These are phyloP conservation scores for Lasioglossum vierecki DNA, from an alignment of 2,888 invertebrate genomes.

Conservation along the genomic window DNA sequence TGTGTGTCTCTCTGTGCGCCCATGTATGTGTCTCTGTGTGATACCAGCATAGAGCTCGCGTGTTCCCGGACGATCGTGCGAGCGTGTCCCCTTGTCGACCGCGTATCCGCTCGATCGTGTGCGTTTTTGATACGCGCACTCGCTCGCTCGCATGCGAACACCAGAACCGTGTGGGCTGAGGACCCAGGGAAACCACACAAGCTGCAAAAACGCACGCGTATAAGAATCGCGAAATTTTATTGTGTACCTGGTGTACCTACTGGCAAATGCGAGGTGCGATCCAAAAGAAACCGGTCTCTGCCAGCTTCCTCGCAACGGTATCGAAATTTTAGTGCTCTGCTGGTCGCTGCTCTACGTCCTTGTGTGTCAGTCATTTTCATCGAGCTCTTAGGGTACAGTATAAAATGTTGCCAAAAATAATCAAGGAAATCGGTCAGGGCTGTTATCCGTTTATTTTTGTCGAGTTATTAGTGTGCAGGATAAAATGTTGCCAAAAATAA, in stretches of 20 bases:
- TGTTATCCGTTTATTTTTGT: too few species aligned
- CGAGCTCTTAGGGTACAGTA: not conserved
- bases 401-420: too few species aligned
- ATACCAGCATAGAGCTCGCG: slow-evolving; percentile 4
- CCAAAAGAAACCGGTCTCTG: not conserved
- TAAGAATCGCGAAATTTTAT: not conserved
- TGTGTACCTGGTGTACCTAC: not conserved
- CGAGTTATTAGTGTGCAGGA: too few species aligned
- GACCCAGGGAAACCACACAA: not conserved
- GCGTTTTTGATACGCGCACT: slow-evolving; percentile 18
- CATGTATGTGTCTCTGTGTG: not conserved
- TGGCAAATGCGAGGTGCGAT: not conserved
- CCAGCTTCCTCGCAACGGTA: not conserved
- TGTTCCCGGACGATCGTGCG: slow-evolving; percentile 22
- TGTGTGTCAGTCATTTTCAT: not conserved
- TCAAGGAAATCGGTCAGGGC: too few species aligned
- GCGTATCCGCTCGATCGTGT: slow-evolving; percentile 19
- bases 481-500: too few species aligned
- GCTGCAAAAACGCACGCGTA: not conserved
- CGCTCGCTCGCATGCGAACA: not conserved
- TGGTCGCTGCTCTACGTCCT: not conserved
- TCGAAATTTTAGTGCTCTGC: not conserved
- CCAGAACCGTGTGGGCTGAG: slow-evolving; percentile 37
- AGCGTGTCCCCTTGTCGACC: slow-evolving; percentile 11
- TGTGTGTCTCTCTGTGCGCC: not conserved